phyloP scores from a whole-genome alignment of 1,140 invertebrate genomes.

The Drosophila parabipectinata region DNA sequence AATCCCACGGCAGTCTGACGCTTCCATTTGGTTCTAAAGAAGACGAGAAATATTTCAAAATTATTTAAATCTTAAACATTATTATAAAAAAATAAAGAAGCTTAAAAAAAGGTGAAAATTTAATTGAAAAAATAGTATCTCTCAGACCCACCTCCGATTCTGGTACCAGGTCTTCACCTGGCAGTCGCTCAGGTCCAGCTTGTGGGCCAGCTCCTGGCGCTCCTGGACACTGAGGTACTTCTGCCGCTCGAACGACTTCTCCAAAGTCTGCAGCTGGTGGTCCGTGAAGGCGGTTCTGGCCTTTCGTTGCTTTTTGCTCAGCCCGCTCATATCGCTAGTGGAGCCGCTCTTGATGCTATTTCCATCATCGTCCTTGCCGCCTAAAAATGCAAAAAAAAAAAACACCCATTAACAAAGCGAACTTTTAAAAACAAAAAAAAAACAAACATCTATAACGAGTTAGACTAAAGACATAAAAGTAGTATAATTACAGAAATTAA shows the following conservation, averaged over 20 bases:
- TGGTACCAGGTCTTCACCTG: constrained; percentile 99
- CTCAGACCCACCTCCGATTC: constrained; percentile 93
- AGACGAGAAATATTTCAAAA: neutral
- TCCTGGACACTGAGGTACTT: constrained; percentile 99
- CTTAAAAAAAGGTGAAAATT: neutral
- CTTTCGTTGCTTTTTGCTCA: constrained; percentile 97
- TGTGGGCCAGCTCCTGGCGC: constrained; percentile 98
- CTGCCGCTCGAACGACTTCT: constrained; percentile 98
- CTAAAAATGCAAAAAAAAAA: constrained; percentile 28
- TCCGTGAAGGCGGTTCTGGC: constrained; percentile 99
- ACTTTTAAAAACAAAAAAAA: neutral
- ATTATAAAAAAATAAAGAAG: neutral
- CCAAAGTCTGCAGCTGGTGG: constrained; percentile 97
- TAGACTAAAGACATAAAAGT: neutral
- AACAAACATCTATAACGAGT: neutral
- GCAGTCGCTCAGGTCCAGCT: constrained; percentile 97
- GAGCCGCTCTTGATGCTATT: constrained; percentile 83
- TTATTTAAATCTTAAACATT: neutral
- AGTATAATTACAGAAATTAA: neutral
- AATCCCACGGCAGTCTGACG: constrained; percentile 98
- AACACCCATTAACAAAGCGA: neutral
- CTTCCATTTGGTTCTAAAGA: constrained; percentile 99
- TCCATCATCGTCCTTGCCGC: constrained; percentile 83
- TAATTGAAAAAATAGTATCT: too few relatives aligned
- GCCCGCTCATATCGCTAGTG: constrained; percentile 82